phyloP scores from a whole-genome alignment of 2,113 vertebrate species.

The Narcine bancroftii region DNA sequence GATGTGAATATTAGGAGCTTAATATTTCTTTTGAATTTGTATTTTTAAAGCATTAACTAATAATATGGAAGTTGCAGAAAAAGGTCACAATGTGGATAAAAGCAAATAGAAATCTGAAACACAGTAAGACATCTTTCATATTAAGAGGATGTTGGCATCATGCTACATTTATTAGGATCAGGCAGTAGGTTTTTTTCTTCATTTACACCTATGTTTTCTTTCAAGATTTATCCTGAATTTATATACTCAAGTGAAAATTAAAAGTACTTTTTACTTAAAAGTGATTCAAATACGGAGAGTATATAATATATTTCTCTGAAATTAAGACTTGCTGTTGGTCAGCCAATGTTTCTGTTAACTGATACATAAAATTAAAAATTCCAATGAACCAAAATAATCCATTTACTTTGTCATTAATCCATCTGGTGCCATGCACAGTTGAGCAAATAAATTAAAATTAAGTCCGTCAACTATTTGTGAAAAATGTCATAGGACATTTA shows the following conservation, averaged over 20 bases:
- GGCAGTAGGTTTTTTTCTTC: neutral
- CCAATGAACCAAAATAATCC: conserved; percentile 19
- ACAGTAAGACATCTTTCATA: neutral
- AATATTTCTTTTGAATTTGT: neutral
- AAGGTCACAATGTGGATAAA: neutral
- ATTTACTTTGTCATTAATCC: neutral
- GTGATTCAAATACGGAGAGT: neutral
- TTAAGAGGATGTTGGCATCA: neutral
- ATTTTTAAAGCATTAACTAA: neutral
- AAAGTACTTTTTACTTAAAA: neutral
- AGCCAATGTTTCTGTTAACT: neutral
- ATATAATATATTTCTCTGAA: neutral
- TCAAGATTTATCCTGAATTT: neutral
- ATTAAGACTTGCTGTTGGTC: neutral
- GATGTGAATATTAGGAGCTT: no score
- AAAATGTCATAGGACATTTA: neutral
- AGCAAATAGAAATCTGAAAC: neutral
- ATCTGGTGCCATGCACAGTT: neutral
- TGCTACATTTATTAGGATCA: neutral
- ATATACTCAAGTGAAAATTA: neutral
- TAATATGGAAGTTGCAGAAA: neutral
- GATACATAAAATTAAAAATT: conserved; percentile 5
- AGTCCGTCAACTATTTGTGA: neutral
- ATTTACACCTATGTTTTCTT: neutral
- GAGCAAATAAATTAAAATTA: conserved; percentile 1